These are phyloP conservation scores for Micromys minutus DNA, from an alignment of 2,113 vertebrate species.

Conservation along the genomic window DNA sequence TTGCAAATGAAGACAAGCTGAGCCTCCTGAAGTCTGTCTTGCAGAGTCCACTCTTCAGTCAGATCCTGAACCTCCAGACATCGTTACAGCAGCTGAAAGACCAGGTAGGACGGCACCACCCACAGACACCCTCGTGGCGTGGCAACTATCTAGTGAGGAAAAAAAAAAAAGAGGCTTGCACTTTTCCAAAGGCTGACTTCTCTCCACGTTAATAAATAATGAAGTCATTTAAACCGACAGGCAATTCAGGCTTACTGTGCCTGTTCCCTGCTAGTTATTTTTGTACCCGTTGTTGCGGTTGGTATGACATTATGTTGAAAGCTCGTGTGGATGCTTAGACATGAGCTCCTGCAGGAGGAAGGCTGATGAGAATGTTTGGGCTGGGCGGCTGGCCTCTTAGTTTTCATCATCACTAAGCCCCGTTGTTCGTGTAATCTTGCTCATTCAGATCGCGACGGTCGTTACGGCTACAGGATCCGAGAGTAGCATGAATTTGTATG, in stretches of 20 bases:
- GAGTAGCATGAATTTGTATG: constrained; percentile 72
- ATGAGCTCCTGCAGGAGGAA: constrained; percentile 52
- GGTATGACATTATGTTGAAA: constrained; percentile 80
- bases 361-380: constrained; percentile 54
- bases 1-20: constrained; percentile 93
- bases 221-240: constrained; percentile 68
- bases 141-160: neutral
- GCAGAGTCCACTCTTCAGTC: constrained; percentile 98
- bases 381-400: constrained; percentile 27
- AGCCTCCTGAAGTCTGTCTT: constrained; percentile 94
- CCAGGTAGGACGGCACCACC: constrained; percentile 87
- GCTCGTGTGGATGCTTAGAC: constrained; percentile 68
- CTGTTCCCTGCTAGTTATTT: constrained; percentile 70
- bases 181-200: constrained; percentile 56
- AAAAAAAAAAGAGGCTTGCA: neutral
- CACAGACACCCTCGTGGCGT: fast-evolving
- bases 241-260: constrained; percentile 61
- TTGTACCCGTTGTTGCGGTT: constrained; percentile 68
- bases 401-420: constrained; percentile 19
- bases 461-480: constrained; percentile 42
- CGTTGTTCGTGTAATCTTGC: constrained; percentile 54
- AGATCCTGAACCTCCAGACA: constrained; percentile 95
- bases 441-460: constrained; percentile 54
- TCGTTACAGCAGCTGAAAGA: constrained; percentile 95
- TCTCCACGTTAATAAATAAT: constrained; percentile 64